A percentile compares a stretch with the other conserved stretches of the same genome.
Conservation (phyloP, 2,113 vertebrate genomes). For the Microtus oregoni region DNA sequence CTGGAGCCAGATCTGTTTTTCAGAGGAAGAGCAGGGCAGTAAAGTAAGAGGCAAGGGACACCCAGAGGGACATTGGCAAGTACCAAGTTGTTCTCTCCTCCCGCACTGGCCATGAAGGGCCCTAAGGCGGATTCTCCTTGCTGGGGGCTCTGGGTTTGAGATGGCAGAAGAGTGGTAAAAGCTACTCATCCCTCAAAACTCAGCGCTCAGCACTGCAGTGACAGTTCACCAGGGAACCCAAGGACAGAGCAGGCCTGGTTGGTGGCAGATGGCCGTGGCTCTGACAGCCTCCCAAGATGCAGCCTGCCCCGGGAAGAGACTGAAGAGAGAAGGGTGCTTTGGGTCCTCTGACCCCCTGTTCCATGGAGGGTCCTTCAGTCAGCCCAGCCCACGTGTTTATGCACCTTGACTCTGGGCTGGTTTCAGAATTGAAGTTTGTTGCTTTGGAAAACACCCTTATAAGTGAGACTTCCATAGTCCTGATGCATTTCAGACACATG, state of each 20-base stretch:
- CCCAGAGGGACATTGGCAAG: not conserved
- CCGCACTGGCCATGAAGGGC: not conserved
- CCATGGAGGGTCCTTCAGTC: not conserved
- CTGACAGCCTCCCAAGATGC: not conserved
- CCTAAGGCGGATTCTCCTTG: not conserved
- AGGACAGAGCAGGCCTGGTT: not conserved
- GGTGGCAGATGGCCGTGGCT: not conserved
- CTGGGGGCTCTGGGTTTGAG: not conserved
- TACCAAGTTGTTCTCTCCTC: too few relatives aligned
- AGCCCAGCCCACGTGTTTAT: not conserved
- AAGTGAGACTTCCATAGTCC: not conserved
- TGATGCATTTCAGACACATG: slow-evolving; percentile 45
- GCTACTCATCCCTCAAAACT: not conserved
- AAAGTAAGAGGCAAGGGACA: not conserved
- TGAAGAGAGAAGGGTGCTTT: not conserved
- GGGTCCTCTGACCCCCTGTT: not conserved
- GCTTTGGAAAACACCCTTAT: not conserved
- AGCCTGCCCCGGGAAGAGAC: not conserved
- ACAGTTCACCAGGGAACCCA: too few relatives aligned
- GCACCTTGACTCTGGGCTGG: not conserved
- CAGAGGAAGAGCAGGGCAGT: not conserved
- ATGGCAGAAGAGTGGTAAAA: not conserved
- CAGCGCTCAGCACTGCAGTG: not conserved
- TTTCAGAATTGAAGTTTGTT: slow-evolving; percentile 12
- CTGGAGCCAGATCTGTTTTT: not conserved